These are phyloP conservation scores for Chaetogeoica ovagalla DNA, from an alignment of 2,888 invertebrate species.

Conservation along the genomic window DNA sequence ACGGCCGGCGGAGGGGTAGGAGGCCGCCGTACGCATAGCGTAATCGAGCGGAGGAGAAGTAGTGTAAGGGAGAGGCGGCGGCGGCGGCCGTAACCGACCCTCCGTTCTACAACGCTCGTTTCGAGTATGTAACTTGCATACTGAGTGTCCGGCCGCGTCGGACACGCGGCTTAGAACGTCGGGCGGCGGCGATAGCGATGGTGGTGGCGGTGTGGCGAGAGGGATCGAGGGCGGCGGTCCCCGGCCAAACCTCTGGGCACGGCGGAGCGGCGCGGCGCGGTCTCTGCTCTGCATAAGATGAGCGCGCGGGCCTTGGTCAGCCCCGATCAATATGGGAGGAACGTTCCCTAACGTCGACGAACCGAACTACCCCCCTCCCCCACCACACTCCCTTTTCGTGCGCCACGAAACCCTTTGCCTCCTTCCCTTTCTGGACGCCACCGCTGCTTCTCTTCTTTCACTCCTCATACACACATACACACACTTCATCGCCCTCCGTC, in stretches of 20 bases:
- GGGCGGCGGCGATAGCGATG: conserved; percentile 8
- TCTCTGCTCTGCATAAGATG: conserved; percentile 53
- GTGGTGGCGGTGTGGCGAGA: conserved; percentile 41
- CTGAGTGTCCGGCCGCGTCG: conserved; percentile 52
- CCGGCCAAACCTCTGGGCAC: conserved; percentile 55
- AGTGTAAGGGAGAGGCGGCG: background rate
- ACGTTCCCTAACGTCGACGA: conserved; percentile 53
- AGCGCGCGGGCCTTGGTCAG: conserved; percentile 53
- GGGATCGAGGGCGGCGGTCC: conserved; percentile 57
- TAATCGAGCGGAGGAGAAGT: background rate
- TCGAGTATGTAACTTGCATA: conserved; percentile 53
- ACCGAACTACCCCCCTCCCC: conserved; percentile 43
- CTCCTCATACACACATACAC: background rate
- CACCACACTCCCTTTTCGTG: no score
- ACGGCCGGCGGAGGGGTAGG: conserved; percentile 30
- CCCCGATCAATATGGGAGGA: conserved; percentile 53
- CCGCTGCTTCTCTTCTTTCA: conserved; percentile 39
- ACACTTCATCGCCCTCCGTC: background rate
- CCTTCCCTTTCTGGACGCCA: background rate
- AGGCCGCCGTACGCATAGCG: background rate
- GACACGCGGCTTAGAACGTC: conserved; percentile 44
- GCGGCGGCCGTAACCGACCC: conserved; percentile 45
- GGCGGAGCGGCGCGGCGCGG: conserved; percentile 57
- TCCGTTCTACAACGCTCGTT: conserved; percentile 34
- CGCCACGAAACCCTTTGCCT: conserved; percentile 22